Evolutionary conservation across 1,140 invertebrate genomes (phyloP).

Genomic region (Homalodisca vitripennis): DNA sequence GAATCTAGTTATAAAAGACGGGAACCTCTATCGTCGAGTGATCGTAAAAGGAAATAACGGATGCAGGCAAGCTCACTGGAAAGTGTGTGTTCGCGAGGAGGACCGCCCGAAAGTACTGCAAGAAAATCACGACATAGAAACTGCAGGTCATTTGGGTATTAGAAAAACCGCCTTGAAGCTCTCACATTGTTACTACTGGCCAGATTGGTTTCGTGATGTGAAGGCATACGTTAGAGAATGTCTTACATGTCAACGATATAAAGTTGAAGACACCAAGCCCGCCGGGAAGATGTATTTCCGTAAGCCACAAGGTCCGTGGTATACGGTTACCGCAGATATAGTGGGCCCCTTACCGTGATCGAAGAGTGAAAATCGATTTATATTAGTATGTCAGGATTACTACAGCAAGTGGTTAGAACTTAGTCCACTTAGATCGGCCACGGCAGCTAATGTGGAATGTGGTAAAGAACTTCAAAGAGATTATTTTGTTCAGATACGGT

Average conservation of each 20-base stretch:
- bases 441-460: background rate
- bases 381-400: background rate
- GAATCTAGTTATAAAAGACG: too few species aligned
- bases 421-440: background rate
- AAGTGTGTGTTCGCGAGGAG: background rate
- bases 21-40: background rate
- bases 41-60: background rate
- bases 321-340: background rate
- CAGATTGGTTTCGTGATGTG: background rate
- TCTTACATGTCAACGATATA: background rate
- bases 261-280: background rate
- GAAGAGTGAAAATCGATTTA: background rate
- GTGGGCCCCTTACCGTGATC: background rate
- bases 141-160: background rate
- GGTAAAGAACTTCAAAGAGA: background rate
- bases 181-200: background rate
- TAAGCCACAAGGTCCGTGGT: background rate
- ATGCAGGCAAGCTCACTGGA: background rate
- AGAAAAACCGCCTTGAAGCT: background rate
- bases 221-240: background rate
- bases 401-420: background rate
- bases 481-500: background rate
- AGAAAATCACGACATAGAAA: background rate
- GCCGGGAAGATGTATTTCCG: background rate
- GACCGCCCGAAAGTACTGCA: background rate